phyloP scores from a whole-genome alignment of 1,140 invertebrate genomes.

The Drosophila repletoides region DNA sequence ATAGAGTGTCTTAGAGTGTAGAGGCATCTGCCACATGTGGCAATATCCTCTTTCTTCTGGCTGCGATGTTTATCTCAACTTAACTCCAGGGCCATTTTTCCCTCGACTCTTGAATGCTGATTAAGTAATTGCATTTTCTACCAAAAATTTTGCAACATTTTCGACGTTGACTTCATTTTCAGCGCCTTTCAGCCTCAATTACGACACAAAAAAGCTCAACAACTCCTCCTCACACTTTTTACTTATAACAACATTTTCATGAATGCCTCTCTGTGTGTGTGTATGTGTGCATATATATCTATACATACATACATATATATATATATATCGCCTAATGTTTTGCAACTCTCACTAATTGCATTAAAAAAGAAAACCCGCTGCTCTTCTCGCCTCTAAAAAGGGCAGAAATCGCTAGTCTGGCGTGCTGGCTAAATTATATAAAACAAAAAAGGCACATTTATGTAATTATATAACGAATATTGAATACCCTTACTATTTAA shows the following conservation, averaged over 20 bases:
- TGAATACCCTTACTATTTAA: constrained; percentile 13
- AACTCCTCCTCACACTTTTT: constrained; percentile 2
- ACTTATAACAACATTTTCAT: neutral
- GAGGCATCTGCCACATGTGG: neutral
- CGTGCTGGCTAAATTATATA: constrained; percentile 70
- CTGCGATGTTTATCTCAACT: constrained; percentile 14
- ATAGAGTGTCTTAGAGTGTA: constrained; percentile 11
- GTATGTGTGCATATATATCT: constrained; percentile 3
- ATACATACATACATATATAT: constrained; percentile 27
- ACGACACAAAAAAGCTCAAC: constrained; percentile 39
- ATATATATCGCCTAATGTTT: constrained; percentile 65
- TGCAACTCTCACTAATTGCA: constrained; percentile 73
- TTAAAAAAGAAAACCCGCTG: constrained; percentile 61
- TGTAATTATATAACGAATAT: neutral
- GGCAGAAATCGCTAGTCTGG: constrained; percentile 40
- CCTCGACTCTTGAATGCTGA: constrained; percentile 57
- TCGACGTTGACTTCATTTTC: constrained; percentile 79
- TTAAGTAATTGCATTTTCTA: constrained; percentile 76
- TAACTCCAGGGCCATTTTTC: constrained; percentile 36
- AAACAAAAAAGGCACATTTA: constrained; percentile 48
- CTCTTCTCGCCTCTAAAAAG: neutral
- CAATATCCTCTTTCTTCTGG: constrained; percentile 2
- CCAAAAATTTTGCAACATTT: constrained; percentile 73
- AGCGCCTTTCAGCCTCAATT: constrained; percentile 75
- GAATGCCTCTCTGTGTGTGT: no score